Evolutionary conservation across 2,888 invertebrate genomes (phyloP).

Genomic region (Agrochola circellaris): DNA sequence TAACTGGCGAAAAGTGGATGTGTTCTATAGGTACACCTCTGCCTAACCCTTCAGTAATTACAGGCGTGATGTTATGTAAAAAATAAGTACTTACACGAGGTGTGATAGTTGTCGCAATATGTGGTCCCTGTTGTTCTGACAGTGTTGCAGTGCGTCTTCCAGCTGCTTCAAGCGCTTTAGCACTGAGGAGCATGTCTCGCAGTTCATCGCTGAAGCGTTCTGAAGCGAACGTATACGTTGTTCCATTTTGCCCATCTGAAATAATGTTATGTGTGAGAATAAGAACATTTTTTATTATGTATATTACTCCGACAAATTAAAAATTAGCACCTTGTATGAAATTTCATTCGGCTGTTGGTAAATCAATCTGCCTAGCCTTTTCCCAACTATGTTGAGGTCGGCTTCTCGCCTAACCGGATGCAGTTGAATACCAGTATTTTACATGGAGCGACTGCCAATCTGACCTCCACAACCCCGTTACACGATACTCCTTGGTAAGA

Average conservation of each 20-base stretch:
- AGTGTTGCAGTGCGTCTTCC: slow-evolving; percentile 91
- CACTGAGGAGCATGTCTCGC: slow-evolving; percentile 92
- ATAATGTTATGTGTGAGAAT: slow-evolving; percentile 1
- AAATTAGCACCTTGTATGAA: not conserved
- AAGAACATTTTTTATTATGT: not conserved
- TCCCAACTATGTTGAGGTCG: too few species aligned
- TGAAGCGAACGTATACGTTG: slow-evolving; percentile 93
- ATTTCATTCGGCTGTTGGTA: not conserved
- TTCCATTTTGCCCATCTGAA: slow-evolving; percentile 93
- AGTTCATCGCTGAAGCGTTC: slow-evolving; percentile 92
- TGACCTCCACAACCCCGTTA: too few species aligned
- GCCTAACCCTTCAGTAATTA: too few species aligned
- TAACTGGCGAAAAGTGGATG: too few species aligned
- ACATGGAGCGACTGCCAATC: too few species aligned
- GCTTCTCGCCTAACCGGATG: too few species aligned
- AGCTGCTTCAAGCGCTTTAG: slow-evolving; percentile 92
- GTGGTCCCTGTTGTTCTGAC: slow-evolving; percentile 91
- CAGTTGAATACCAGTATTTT: too few species aligned
- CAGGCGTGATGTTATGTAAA: too few species aligned
- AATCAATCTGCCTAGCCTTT: not conserved
- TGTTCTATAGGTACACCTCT: too few species aligned
- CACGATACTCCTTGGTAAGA: too few species aligned
- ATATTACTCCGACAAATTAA: not conserved
- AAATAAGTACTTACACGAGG: slow-evolving; percentile 92
- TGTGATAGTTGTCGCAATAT: slow-evolving; percentile 94